Percentiles rank a stretch among this genome's conserved stretches.
These are phyloP conservation scores for Macrochelys suwanniensis DNA, from an alignment of 2,797 vertebrate species.

Conservation along the genomic window DNA sequence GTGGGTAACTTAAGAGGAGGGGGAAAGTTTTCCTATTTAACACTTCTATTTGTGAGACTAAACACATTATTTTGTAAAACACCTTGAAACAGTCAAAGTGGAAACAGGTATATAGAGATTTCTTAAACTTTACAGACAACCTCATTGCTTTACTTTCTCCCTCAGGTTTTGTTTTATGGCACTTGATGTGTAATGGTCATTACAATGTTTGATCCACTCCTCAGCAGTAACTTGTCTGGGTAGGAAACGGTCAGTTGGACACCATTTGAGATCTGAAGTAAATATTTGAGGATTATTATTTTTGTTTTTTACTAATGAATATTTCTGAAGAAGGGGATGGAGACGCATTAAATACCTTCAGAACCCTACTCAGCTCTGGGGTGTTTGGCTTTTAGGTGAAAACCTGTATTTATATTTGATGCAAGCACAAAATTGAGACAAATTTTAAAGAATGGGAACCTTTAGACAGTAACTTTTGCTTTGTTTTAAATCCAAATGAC, in stretches of 20 bases:
- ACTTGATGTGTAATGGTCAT: not conserved
- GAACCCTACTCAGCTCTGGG: not conserved
- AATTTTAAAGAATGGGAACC: not conserved
- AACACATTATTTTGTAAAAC: not conserved
- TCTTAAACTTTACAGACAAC: not conserved
- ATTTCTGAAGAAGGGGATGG: not conserved
- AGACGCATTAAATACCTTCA: not conserved
- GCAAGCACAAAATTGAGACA: not conserved
- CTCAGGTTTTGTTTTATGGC: not conserved
- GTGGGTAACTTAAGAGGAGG: not conserved
- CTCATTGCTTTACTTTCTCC: not conserved
- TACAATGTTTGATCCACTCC: not conserved
- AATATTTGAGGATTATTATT: not conserved
- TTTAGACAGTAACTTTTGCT: not conserved
- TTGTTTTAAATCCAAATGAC: conserved; percentile 22
- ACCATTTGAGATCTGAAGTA: not conserved
- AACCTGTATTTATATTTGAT: not conserved
- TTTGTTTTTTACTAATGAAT: not conserved
- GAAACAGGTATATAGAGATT: not conserved
- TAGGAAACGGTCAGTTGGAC: not conserved
- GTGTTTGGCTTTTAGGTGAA: not conserved
- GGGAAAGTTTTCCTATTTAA: not conserved
- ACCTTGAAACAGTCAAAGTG: not conserved
- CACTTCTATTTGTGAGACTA: not conserved
- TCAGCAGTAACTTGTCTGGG: not conserved